Base-by-base conservation (phyloP, 2,113 vertebrate genomes). In the Corythoichthys intestinalis region DNA sequence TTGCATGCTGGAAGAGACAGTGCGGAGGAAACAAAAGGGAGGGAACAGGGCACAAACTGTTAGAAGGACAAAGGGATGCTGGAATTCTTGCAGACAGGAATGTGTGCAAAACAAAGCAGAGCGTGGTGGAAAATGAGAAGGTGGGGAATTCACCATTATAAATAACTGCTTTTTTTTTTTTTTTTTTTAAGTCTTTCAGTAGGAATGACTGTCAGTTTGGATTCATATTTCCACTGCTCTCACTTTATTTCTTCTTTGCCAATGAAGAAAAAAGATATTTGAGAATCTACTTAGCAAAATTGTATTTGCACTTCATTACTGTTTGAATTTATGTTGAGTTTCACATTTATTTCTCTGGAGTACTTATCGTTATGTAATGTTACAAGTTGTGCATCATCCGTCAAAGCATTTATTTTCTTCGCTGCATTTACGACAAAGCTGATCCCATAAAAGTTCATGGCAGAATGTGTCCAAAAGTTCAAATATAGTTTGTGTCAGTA, bases 381-480 rank as follows among this genome's bases (percentile, higher is more conserved):
- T 2, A 15, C 2, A 6, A 70, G 76, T 74, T 66, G 75, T 41
- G 12, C 65, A 52, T 64, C 52, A 62, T 72, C 69, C 13, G 67
- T 66, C 69, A 47, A 28, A 7, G 62, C 1, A 38, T 35, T 52
- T 67, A 15, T 66, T 65, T n/a, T 69, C 63, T 80, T 67, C 61
- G 64, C 69, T 58, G 63, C 66, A 59, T 58, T 73, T 68, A 76
- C 75, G 70, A 78, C 44, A 17, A 41, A 71, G 66, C 66, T 71
- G 61, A 63, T 76, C 57, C 52, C 67, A 75, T 66, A 73, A 41
- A 28, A 73, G 82, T 86, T 70, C 7, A 17, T 62, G 34, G 34
- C 17, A 66, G 17, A 70, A 71, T 8, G 76, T 2, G 48, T 81
- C 54, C 59, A 71, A 77, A 64, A 83, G 72, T 83, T 78, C 72